Evolutionary conservation across 2,113 vertebrate species (phyloP).

Genomic region (Ceuthmochares aereus): DNA sequence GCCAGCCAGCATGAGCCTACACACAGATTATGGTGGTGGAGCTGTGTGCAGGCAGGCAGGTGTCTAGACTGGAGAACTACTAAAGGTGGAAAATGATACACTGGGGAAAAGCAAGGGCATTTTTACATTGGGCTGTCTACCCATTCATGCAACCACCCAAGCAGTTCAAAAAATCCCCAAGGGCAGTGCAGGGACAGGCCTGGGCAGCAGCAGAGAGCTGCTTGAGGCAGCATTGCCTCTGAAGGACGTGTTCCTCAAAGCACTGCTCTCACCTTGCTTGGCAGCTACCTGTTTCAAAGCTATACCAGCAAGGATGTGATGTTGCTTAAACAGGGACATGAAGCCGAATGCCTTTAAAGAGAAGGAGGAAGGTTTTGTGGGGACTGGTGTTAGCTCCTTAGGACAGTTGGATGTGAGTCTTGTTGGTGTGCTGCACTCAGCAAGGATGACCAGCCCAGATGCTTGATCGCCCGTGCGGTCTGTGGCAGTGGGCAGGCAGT

Average conservation of each 20-base stretch:
- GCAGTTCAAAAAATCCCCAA: neutral
- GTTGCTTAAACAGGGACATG: neutral
- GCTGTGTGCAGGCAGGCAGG: neutral
- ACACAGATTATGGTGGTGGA: accelerated
- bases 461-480: neutral
- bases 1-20: neutral
- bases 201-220: neutral
- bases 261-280: neutral
- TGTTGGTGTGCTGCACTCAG: accelerated
- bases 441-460: neutral
- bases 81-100: neutral
- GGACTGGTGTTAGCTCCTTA: neutral
- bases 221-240: neutral
- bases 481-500: accelerated
- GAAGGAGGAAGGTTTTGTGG: neutral
- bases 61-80: neutral
- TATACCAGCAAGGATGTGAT: neutral
- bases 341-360: neutral
- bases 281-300: neutral
- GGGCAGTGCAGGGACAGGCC: neutral
- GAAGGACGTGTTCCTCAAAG: neutral
- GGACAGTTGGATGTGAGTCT: neutral
- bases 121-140: neutral
- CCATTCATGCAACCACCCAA: neutral
- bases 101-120: neutral